Base-by-base conservation (phyloP, 2,888 invertebrate genomes). In the Amphiduros pacificus region DNA sequence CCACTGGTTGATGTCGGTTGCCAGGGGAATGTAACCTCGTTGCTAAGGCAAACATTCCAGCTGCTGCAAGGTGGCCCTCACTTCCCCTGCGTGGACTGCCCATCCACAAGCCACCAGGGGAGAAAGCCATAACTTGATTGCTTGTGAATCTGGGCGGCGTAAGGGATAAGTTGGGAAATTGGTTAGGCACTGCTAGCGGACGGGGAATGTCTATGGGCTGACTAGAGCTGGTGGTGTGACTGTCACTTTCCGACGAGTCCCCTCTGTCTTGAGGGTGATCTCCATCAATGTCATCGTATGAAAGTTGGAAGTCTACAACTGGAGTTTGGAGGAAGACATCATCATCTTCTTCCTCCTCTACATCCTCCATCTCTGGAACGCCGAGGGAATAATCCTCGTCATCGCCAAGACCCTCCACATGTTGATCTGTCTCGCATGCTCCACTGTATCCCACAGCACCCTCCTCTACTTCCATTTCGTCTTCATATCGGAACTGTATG, bases 71-170 rank as follows among this genome's bases (percentile, higher is more conserved):
- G n/a, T n/a, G n/a, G n/a, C n/a, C n/a, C n/a, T n/a, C n/a, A n/a
- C n/a, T n/a, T n/a, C n/a, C n/a, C n/a, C n/a, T n/a, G n/a, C n/a
- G n/a, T n/a, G n/a, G n/a, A n/a, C n/a, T n/a, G n/a, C n/a, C n/a
- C n/a, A n/a, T n/a, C n/a, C n/a, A n/a, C n/a, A n/a, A n/a, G n/a
- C n/a, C n/a, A n/a, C n/a, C n/a, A n/a, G n/a, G n/a, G n/a, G n/a
- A n/a, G n/a, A n/a, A n/a, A n/a, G n/a, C n/a, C n/a, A n/a, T n/a
- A n/a, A n/a, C n/a, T n/a, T n/a, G n/a, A n/a, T n/a, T n/a, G n/a
- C n/a, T n/a, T n/a, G n/a, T n/a, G 22, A 44, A 44, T 44, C 44
- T 44, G 6, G 44, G 44, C n/a, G 44, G 44, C n/a, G 44, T 44
- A 22, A 44, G 22, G 44, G 6, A 20, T 5, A 44, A n/a, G 44